Evolutionary conservation across 2,113 vertebrate genomes (phyloP), one percentile per base, ranked within the genome.

Genomic region (Ondatra zibethicus): DNA sequence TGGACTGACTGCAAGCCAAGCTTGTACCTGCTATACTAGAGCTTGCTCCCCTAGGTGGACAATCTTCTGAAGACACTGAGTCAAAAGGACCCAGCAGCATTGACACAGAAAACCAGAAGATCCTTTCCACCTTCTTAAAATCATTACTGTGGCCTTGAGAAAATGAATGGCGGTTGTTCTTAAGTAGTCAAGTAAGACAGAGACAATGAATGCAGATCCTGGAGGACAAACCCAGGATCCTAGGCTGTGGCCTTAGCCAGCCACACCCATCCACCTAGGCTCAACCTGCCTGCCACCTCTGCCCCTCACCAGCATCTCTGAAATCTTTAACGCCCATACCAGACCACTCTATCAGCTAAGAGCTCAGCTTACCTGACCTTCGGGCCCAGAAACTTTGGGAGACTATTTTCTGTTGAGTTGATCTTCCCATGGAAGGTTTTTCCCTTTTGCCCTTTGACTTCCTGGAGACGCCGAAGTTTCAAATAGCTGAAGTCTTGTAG

Each of bases 351-450:
- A 47, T 95, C 58, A 45, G 42, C 66, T n/a, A 77, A 87, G 85
- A 84, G 58, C 45, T 93, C n/a, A 81, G 47, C 96, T 97, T 97
- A 98, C 98, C 89, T 97, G 88, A 97, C 78, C 77, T 97, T 97
- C 0, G 97, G 81, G 65, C 96, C 89, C 70, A 97, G 61, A 9
- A 82, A 58, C 81, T 93, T 97, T 33, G 97, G 97, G 3, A 97
- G 78, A 75, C 16, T 88, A 33, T 39, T 93, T 92, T 10, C 91
- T 61, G 39, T 31, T 9, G 55, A 93, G 61, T 93, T 90, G 77
- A 36, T 75, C 12, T 17, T 94, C 52, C 21, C 50, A 14, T 2
- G 76, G 72, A 90, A 50, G 33, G 1, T 63, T 10, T 42, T 70
- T 45, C n/a, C 65, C 47, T 76, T 4, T 72, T 87, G 39, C 25